Conservation (phyloP, 1,140 invertebrate species). For the Dreissena rostriformis region DNA sequence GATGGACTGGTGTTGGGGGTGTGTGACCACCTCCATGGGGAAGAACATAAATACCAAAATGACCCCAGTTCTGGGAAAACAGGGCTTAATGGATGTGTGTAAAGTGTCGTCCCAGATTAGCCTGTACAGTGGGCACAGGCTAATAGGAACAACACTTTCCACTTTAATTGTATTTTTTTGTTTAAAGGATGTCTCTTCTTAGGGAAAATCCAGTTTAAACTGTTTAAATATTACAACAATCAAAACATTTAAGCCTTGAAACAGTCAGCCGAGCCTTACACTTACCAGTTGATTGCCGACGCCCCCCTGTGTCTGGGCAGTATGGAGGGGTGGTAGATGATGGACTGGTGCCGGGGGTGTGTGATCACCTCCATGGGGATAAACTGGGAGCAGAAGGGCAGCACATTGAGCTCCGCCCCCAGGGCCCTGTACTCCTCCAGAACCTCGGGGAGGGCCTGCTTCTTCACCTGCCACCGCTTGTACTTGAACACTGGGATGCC, state of each 20-base stretch:
- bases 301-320: slow-evolving; percentile 94
- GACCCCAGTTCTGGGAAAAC: no score
- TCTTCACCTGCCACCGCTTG: slow-evolving; percentile 91
- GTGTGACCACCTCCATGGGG: slow-evolving; percentile 97
- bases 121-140: no score
- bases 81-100: no score
- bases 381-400: slow-evolving; percentile 98
- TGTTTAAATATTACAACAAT: no score
- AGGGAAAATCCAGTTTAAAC: no score
- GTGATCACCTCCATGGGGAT: slow-evolving; percentile 99
- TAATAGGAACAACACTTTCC: no score
- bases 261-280: not conserved
- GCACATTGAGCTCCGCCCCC: slow-evolving; percentile 94
- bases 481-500: slow-evolving; percentile 95
- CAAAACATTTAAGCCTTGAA: not conserved
- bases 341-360: slow-evolving; percentile 90
- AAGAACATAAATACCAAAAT: slow-evolving; percentile 86
- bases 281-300: slow-evolving; percentile 96
- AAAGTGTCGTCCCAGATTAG: no score
- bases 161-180: no score
- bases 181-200: no score
- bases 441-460: slow-evolving; percentile 89
- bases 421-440: slow-evolving; percentile 92
- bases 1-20: slow-evolving; percentile 92
- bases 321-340: slow-evolving; percentile 98